These are phyloP conservation scores for Pristionchus arcanus DNA, from an alignment of 2,888 invertebrate genomes.

Conservation along the genomic window DNA sequence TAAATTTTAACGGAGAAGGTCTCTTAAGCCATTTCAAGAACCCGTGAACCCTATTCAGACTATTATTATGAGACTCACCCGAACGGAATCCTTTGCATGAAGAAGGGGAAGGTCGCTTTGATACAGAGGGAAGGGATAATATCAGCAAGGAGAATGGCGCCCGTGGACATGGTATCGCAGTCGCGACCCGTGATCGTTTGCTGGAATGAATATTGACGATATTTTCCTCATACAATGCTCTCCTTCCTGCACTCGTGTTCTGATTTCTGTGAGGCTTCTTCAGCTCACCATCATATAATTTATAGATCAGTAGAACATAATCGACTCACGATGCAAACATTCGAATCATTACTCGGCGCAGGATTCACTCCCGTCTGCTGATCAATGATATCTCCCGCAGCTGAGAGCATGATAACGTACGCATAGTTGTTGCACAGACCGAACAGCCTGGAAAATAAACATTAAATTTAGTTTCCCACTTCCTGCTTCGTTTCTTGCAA, in stretches of 20 bases:
- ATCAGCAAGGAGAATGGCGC: constrained; percentile 88
- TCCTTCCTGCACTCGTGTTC: too few species aligned
- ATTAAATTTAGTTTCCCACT: not conserved
- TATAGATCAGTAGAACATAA: too few species aligned
- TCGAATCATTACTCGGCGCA: not conserved
- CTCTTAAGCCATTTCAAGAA: not conserved
- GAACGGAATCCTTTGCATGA: constrained; percentile 81
- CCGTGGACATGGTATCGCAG: constrained; percentile 66
- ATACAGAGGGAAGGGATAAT: constrained; percentile 87
- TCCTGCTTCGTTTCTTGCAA: not conserved
- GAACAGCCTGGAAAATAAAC: constrained; percentile 84
- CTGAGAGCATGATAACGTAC: constrained; percentile 91
- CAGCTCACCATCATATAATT: too few species aligned
- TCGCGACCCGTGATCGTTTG: constrained; percentile 57
- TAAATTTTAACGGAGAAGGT: too few species aligned
- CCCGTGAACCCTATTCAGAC: not conserved
- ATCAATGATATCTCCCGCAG: constrained; percentile 87
- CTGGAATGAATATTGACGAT: constrained; percentile 55
- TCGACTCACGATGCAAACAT: constrained; percentile 58
- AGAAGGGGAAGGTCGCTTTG: constrained; percentile 87
- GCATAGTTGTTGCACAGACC: constrained; percentile 91
- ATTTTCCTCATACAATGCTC: too few species aligned
- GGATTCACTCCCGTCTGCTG: constrained; percentile 58
- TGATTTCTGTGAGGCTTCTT: too few species aligned
- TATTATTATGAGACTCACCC: constrained; percentile 72